phyloP scores from a whole-genome alignment of 2,888 invertebrate species.

The Melipona beecheii region DNA sequence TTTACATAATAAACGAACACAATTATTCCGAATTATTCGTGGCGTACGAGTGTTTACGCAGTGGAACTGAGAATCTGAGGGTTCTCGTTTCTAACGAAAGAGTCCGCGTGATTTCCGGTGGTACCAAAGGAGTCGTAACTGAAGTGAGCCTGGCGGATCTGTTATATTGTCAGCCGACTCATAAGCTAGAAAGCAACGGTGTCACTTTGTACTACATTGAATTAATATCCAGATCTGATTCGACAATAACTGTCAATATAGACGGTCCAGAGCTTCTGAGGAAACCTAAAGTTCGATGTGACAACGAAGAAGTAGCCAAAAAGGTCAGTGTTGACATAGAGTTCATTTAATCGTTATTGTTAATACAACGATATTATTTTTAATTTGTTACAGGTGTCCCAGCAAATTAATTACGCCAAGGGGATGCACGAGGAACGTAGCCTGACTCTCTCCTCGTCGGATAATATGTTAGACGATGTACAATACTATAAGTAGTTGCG shows the following conservation, averaged over 20 bases:
- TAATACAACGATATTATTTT: neutral
- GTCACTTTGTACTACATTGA: conserved; percentile 88
- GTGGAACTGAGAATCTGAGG: conserved; percentile 91
- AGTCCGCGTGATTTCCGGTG: conserved; percentile 86
- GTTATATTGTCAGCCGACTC: conserved; percentile 87
- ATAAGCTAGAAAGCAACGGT: conserved; percentile 84
- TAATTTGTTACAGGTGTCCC: conserved; percentile 85
- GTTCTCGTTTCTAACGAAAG: conserved; percentile 91
- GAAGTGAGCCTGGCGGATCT: conserved; percentile 85
- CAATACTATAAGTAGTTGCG: conserved; percentile 79
- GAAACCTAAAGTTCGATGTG: conserved; percentile 92
- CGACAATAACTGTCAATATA: conserved; percentile 82
- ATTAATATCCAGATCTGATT: conserved; percentile 85
- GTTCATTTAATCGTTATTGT: neutral
- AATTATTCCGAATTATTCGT: conserved; percentile 92
- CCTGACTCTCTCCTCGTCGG: conserved; percentile 87
- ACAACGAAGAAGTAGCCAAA: conserved; percentile 89
- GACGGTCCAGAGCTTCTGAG: conserved; percentile 86
- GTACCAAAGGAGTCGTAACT: conserved; percentile 82
- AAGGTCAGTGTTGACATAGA: conserved; percentile 84
- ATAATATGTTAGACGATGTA: conserved; percentile 82
- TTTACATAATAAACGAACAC: conserved; percentile 89
- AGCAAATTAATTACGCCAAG: conserved; percentile 95
- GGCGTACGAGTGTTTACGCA: conserved; percentile 91
- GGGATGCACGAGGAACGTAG: conserved; percentile 92